Evolutionary conservation across 2,113 vertebrate genomes (phyloP).

Genomic region (Crocuta crocuta): DNA sequence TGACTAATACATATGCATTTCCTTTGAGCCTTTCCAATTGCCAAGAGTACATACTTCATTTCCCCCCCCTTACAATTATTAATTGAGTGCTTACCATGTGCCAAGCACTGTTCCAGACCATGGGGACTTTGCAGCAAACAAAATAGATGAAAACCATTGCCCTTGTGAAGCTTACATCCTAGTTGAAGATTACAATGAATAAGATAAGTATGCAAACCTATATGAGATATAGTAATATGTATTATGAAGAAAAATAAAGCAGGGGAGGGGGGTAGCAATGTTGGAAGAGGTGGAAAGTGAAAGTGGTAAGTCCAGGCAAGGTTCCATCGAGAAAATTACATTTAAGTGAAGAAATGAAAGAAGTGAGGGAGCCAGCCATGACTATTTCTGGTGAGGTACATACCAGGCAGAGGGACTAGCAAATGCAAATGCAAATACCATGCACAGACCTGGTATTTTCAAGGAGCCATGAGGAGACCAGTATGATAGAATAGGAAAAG

Average conservation of each 20-base stretch:
- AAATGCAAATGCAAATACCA: neutral
- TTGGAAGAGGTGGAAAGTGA: neutral
- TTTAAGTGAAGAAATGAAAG: neutral
- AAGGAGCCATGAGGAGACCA: neutral
- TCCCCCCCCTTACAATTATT: slow-evolving; percentile 36
- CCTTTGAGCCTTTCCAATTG: slow-evolving; percentile 63
- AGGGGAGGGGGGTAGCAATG: neutral
- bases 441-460: neutral
- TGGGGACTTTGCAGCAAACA: neutral
- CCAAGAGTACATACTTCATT: slow-evolving; percentile 39
- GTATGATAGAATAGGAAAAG: no score
- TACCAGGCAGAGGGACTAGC: neutral
- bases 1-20: slow-evolving; percentile 52
- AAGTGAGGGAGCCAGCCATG: neutral
- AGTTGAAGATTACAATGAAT: neutral
- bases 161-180: neutral
- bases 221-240: neutral
- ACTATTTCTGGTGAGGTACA: neutral
- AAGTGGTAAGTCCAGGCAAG: neutral
- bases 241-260: slow-evolving; percentile 8
- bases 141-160: neutral
- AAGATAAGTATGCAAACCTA: neutral
- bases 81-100: slow-evolving; percentile 7
- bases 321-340: neutral
- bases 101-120: neutral